Evolutionary conservation across 2,797 vertebrate species (phyloP), one percentile per base, ranked within the genome.

Genomic region (Acipenser oxyrinchus): DNA sequence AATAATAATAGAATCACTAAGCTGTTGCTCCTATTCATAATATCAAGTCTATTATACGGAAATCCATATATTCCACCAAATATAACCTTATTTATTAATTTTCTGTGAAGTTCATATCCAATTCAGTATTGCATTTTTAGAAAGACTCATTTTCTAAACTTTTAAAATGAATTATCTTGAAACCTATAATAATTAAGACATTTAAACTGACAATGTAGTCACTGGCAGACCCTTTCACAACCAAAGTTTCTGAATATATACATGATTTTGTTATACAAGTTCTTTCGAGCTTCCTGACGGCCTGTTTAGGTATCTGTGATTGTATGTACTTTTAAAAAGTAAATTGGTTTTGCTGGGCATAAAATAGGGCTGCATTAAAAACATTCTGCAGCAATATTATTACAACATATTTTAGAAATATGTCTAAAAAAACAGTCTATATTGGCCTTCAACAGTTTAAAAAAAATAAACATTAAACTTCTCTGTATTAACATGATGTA

Each of bases 101-200:
- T 78, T 76, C 70, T 71, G 74, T 72, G 78, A 72, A 76, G 83
- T 83, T 86, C 84, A 79, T 82, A 86, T 73, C 74, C 83, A 80
- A 74, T 72, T 78, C 78, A 70, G 87, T 87, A 85, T 86, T 90
- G 88, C 12, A n/a, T 58, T 58, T 58, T 58, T 7, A 58, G 10
- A 58, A 58, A 7, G 15, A n/a, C 12, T 58, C 10, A 58, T n/a
- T n/a, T 58, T 58, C 12, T 13, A 58, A 13, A 13, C 55, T 58
- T n/a, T n/a, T n/a, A n/a, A 58, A 58, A 58, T 6, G 12, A 11
- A n/a, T 58, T 58, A 58, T n/a, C 15, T 13, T n/a, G 2, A 58
- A 58, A 58, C 55, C 12, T 13, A 58, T 11, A 58, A 13, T 4
- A 49, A 51, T 70, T 66, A 9, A 49, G 59, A 66, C 49, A 57